Base-by-base conservation (phyloP, 2,888 invertebrate genomes). In the Alloscopus bannaensis region DNA sequence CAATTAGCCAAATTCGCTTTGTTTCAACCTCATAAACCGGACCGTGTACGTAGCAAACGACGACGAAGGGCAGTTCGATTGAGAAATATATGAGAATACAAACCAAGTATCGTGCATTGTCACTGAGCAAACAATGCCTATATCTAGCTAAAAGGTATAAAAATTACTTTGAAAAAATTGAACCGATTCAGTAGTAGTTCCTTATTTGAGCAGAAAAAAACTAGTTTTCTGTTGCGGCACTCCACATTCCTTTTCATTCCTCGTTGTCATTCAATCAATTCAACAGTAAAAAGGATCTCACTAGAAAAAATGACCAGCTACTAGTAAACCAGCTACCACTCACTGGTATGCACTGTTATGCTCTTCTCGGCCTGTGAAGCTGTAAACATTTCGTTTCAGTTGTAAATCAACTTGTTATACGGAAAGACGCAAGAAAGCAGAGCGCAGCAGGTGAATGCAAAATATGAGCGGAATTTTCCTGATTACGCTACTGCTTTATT, bases 141-240 rank as follows among this genome's bases (percentile, higher is more conserved):
- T n/a, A n/a, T 40, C 40, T 40, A 40, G 40, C 40, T 11, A 40
- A 40, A 40, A 40, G 40, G 16, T 8, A 47, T 47, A 47, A 13
- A 47, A n/a, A n/a, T 47, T 18, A 47, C 50, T 18, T n/a, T 47
- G n/a, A 47, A 4, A 52, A 72, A 59, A 66, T 29, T 68, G 68
- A 60, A 76, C 76, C 28, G 76, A 75, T 60, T 75, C 75, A 75
- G 68, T 65, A 72, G 64, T 29, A 75, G 75, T 75, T 76, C 68
- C 60, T 76, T 68, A 68, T 65, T 55, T 62, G 62, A 26, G 22
- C 40, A n/a, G n/a, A n/a, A n/a, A 76, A 76, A 76, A 76, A 76
- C 76, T 68, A 68, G 76, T 76, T 76, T 76, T 68, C 40, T 24
- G 36, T 47, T 31, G 52, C 42, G n/a, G 22, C n/a, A 26, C 31